Evolutionary conservation across 2,797 vertebrate genomes (phyloP), one percentile per base, ranked within the genome.

Genomic region (Labeo calbasu): DNA sequence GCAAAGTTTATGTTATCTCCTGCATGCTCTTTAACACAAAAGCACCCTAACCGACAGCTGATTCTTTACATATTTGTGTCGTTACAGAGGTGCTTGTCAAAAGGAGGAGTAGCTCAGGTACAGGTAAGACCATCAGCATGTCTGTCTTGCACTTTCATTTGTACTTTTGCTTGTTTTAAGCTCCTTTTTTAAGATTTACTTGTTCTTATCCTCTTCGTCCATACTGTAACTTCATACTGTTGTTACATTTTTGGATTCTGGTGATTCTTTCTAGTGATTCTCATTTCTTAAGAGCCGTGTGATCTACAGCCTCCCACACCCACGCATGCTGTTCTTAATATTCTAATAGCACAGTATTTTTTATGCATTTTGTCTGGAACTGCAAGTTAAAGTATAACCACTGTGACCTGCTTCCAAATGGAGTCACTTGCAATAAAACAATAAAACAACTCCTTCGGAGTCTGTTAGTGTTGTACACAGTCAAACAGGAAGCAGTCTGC

Each of bases 51-150:
- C 23, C 36, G 17, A 78, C 46, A 50, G 72, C 57, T 69, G 89
- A 79, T 71, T 66, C 61, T 81, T 71, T 65, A 83, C 65, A 79
- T 85, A 32, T 63, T 61, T 80, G 5, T 85, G 13, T 70, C 83
- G 63, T 76, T 86, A 83, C 92, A 95, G 95, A 92, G 84, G 90
- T 93, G 86, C 65, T 88, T 79, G 94, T 92, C 79, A 96, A 95
- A 92, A 95, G 92, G 86, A 93, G 92, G 90, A 89, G 91, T 77
- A 92, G 89, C 87, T 94, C 94, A 0, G 89, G 82, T 0, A 89
- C 82, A 91, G 94, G 95, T 96, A 88, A 92, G 92, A 85, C 78
- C 11, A 8, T 28, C n/a, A 25, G 1, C 15, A 6, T 13, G 43
- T 50, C 9, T 71, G 12, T 77, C 51, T 19, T 17, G 13, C 21